These are phyloP conservation scores for Phaonia tiefii DNA, from an alignment of 2,888 invertebrate genomes.

Conservation along the genomic window DNA sequence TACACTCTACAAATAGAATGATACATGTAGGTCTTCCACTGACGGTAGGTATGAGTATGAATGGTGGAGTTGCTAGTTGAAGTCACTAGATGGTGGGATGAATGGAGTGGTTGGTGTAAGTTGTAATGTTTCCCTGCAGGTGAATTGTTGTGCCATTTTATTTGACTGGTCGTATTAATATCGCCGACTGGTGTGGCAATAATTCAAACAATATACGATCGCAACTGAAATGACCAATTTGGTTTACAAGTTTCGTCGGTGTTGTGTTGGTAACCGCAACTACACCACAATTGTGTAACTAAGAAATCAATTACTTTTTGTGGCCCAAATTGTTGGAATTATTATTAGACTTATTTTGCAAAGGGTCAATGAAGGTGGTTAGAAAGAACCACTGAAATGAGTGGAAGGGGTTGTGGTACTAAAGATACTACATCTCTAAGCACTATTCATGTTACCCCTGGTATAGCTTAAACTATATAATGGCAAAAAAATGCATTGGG, in stretches of 20 bases:
- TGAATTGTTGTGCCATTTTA: conserved; percentile 52
- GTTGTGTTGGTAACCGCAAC: neutral
- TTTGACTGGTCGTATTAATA: conserved; percentile 46
- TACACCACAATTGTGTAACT: conserved; percentile 2
- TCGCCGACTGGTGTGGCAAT: conserved; percentile 51
- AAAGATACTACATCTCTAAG: too few species aligned
- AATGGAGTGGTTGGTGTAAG: conserved; percentile 20
- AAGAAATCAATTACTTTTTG: conserved; percentile 14
- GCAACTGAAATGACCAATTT: neutral
- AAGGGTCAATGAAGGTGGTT: too few species aligned
- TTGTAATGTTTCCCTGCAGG: conserved; percentile 53
- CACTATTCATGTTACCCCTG: too few species aligned
- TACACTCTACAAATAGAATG: neutral
- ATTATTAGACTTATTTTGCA: too few species aligned
- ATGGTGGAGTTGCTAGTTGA: neutral
- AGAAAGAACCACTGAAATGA: too few species aligned
- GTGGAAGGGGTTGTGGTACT: too few species aligned
- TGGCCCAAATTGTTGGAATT: too few species aligned
- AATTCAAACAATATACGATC: conserved; percentile 40
- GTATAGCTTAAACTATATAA: too few species aligned
- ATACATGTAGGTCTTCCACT: neutral
- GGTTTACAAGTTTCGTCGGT: neutral
- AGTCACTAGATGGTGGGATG: neutral
- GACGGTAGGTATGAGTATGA: neutral
- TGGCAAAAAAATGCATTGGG: too few species aligned